Evolutionary conservation across 2,888 invertebrate genomes (phyloP).

Genomic region (Synergus gifuensis): DNA sequence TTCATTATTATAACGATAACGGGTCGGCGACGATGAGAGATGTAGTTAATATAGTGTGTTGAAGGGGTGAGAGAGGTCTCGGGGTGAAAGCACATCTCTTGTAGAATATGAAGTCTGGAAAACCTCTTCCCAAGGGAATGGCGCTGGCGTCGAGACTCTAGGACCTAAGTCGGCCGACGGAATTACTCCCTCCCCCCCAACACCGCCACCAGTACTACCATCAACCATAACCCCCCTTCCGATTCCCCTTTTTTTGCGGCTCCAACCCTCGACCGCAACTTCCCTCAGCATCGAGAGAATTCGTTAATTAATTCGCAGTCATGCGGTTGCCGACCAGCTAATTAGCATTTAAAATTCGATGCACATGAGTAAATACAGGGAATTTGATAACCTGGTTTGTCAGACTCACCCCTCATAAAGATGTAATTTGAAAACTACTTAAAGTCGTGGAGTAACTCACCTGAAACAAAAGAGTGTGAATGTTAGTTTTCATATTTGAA

Average conservation of each 20-base stretch:
- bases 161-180: background rate
- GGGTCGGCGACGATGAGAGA: background rate
- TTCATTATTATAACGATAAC: background rate
- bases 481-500: background rate
- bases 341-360: background rate
- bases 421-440: background rate
- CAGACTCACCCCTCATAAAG: background rate
- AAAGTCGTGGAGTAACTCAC: background rate
- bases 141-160: too few relatives aligned
- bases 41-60: background rate
- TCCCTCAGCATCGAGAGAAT: background rate
- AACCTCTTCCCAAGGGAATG: background rate
- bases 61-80: background rate
- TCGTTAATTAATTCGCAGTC: constrained; percentile 38
- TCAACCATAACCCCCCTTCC: background rate
- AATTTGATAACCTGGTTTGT: background rate
- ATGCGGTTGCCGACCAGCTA: background rate
- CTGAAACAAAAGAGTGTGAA: background rate
- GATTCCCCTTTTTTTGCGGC: background rate
- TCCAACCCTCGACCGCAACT: background rate
- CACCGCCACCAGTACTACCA: background rate
- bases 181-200: background rate
- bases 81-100: background rate
- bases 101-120: background rate
- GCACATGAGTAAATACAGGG: background rate